Percentiles rank a stretch among this genome's conserved stretches.
Evolutionary conservation across 1,140 invertebrate genomes (phyloP).

Genomic region (Chlorops oryzae): DNA sequence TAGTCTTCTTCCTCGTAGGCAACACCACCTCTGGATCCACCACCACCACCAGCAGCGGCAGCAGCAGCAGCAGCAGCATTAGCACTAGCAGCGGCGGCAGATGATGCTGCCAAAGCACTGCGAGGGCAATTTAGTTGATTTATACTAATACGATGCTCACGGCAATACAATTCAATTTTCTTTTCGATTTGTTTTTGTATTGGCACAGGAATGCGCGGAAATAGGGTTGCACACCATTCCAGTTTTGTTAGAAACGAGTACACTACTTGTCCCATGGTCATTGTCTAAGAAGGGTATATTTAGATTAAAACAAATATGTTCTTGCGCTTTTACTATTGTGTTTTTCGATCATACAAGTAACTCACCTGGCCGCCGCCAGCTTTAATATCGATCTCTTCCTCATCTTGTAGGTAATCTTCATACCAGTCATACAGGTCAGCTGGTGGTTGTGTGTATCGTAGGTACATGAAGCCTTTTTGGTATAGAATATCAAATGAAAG

Average conservation of each 20-base stretch:
- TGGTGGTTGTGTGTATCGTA: slow-evolving; percentile 93
- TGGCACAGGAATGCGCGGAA: slow-evolving; percentile 98
- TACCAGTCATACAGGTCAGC: slow-evolving; percentile 95
- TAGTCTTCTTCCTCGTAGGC: neutral
- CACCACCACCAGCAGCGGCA: slow-evolving; percentile 5
- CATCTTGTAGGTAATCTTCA: slow-evolving; percentile 90
- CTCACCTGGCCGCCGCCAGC: slow-evolving; percentile 85
- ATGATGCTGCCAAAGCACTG: slow-evolving; percentile 9
- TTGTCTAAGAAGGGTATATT: slow-evolving; percentile 48
- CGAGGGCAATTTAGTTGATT: slow-evolving; percentile 32
- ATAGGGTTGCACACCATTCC: slow-evolving; percentile 97
- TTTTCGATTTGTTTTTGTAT: slow-evolving; percentile 89
- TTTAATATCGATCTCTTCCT: slow-evolving; percentile 94
- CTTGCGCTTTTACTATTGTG: slow-evolving; percentile 3
- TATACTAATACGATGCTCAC: slow-evolving; percentile 31
- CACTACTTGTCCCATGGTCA: slow-evolving; percentile 91
- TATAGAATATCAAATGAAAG: too few relatives aligned
- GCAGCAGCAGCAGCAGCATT: slow-evolving; percentile 12
- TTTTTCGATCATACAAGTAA: slow-evolving; percentile 45
- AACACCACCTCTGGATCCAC: slow-evolving; percentile 5
- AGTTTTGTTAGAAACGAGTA: slow-evolving; percentile 92
- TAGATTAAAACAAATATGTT: neutral
- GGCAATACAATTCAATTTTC: slow-evolving; percentile 55
- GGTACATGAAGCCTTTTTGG: slow-evolving; percentile 66
- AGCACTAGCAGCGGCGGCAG: slow-evolving; percentile 1